Conservation (phyloP, 2,888 invertebrate genomes). For the Acronicta psi region DNA sequence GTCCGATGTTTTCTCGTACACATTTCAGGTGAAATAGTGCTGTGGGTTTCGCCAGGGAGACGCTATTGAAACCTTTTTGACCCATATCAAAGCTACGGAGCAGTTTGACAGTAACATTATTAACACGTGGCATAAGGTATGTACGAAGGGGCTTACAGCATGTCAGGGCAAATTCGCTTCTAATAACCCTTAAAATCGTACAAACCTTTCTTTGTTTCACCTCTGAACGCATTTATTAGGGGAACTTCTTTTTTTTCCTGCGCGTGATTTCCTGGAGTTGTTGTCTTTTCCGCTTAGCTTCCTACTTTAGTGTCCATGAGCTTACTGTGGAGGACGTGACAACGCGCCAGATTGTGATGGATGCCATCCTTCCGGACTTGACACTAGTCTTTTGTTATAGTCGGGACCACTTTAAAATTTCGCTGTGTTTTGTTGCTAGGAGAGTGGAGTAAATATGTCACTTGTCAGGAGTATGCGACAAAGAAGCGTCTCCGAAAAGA, state of each 20-base stretch:
- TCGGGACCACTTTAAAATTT: conserved; percentile 52
- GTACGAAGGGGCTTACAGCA: conserved; percentile 59
- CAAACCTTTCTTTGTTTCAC: conserved; percentile 64
- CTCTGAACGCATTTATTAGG: conserved; percentile 42
- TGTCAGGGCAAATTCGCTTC: conserved; percentile 64
- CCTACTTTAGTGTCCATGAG: conserved; percentile 43
- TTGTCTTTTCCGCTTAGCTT: conserved; percentile 50
- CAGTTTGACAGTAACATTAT: conserved; percentile 83
- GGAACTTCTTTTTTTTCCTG: conserved; percentile 35
- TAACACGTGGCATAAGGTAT: conserved; percentile 75
- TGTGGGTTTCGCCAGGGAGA: conserved; percentile 61
- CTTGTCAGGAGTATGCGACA: conserved; percentile 26
- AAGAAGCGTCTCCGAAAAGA: conserved; percentile 16
- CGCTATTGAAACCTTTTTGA: conserved; percentile 77
- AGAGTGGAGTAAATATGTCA: conserved; percentile 30
- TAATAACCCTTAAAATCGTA: conserved; percentile 72
- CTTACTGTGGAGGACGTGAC: conserved; percentile 53
- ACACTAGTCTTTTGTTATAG: conserved; percentile 54
- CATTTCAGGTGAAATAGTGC: conserved; percentile 71
- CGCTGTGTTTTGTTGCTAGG: conserved; percentile 38
- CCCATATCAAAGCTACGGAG: conserved; percentile 76
- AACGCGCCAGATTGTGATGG: conserved; percentile 55
- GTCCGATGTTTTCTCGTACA: conserved; percentile 64
- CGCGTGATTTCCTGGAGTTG: conserved; percentile 54
- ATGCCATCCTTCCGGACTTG: conserved; percentile 56